Evolutionary conservation across 2,797 vertebrate genomes (phyloP), one percentile per base, ranked within the genome.

Genomic region (Huso huso): DNA sequence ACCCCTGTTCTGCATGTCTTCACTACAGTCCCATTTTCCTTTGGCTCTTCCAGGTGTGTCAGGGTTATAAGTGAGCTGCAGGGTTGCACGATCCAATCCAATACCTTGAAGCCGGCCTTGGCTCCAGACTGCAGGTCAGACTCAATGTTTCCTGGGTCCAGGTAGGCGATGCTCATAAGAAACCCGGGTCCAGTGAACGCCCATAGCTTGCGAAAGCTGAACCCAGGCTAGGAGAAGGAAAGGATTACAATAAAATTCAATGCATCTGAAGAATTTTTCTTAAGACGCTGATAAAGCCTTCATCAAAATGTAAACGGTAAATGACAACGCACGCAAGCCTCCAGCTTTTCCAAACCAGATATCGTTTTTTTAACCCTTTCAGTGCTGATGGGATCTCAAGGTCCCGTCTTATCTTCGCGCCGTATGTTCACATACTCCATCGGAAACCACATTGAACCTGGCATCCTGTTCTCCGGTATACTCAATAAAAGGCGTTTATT

Each of bases 191-290:
- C 96, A 0, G 94, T 97, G 79, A 99, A 98, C 6, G 96, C 96
- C 96, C 95, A 99, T 48, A 99, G 93, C 79, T 99, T 99, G 37
- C 94, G 92, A 68, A 98, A 94, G 77, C 95, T 99, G 68, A 99
- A 98, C 49, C 81, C 78, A 0, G 86, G 73, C 78, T 96, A 70
- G 83, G 10, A 48, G 7, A 66, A 6, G 63, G 51, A 69, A 0
- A 12, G 10, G 15, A 11, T 8, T 64, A 5, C 15, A 15, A 48
- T n/a, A 51, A n/a, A 23, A 51, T 5, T 9, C 15, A 51, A 11
- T 8, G 8, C n/a, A n/a, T 3, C 10, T 61, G 48, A 15, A 6
- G 8, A 49, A 48, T 8, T 10, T 6, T n/a, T 10, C n/a, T 10
- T 8, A 6, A 51, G 64, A n/a, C 10, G 10, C 15, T 8, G 52